Percentiles rank a stretch among this genome's conserved stretches.
Conservation (phyloP, 2,888 invertebrate species). For the Calameuta filiformis region DNA sequence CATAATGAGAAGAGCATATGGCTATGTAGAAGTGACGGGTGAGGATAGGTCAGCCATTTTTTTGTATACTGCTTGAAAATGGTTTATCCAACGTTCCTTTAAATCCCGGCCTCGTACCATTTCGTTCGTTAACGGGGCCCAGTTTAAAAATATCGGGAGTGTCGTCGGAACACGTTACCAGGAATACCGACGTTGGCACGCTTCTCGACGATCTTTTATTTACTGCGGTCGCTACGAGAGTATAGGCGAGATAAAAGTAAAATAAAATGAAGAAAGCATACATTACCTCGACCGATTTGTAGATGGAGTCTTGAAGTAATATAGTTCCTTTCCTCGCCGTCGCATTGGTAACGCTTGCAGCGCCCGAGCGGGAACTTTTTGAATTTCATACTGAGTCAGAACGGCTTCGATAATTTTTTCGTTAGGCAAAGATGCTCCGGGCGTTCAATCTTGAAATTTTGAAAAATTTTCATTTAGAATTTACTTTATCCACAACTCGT, state of each 20-base stretch:
- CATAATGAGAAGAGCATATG: background rate
- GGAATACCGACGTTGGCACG: background rate
- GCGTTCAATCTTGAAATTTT: background rate
- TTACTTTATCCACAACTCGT: too few species aligned
- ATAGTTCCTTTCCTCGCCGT: background rate
- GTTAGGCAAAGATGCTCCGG: background rate
- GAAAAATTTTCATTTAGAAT: background rate
- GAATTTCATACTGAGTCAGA: background rate
- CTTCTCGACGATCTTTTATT: background rate
- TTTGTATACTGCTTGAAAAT: background rate
- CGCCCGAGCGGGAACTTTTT: background rate
- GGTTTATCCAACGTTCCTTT: background rate
- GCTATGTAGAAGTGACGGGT: background rate
- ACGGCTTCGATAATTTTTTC: background rate
- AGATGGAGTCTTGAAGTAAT: background rate
- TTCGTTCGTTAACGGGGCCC: background rate
- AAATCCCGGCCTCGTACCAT: background rate
- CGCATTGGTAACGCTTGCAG: background rate
- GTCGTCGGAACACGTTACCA: background rate
- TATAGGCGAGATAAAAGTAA: background rate
- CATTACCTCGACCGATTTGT: background rate
- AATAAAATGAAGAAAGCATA: background rate
- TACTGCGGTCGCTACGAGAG: background rate
- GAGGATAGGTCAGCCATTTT: background rate
- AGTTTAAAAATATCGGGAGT: background rate